Conservation (phyloP, 2,888 invertebrate genomes). For the Pristionchus arcanus region DNA sequence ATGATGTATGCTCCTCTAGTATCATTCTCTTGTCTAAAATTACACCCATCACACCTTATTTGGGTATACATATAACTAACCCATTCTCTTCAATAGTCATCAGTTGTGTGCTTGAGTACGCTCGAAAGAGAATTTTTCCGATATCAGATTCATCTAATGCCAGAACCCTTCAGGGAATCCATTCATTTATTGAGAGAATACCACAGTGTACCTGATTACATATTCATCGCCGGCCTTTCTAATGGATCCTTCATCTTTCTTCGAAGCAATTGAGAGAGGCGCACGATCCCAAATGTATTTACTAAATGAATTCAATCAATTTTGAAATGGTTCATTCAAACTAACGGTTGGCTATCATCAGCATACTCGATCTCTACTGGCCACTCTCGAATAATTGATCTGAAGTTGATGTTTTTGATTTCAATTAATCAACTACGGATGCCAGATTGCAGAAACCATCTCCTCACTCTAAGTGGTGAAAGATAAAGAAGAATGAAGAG, state of each 20-base stretch:
- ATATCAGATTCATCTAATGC: slow-evolving; percentile 8
- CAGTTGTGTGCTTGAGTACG: background rate
- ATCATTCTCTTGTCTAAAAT: background rate
- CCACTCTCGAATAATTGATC: slow-evolving; percentile 12
- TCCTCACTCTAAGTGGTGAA: background rate
- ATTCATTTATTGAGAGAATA: background rate
- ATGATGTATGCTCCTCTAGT: background rate
- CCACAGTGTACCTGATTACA: background rate
- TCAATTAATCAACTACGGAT: background rate
- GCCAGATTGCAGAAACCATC: no score
- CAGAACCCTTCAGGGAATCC: background rate
- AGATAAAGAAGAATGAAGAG: background rate
- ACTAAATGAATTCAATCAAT: background rate
- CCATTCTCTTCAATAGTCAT: background rate
- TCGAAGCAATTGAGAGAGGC: background rate
- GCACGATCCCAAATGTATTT: slow-evolving; percentile 19
- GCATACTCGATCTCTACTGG: background rate
- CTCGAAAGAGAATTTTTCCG: background rate
- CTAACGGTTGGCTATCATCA: background rate
- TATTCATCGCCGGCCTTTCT: background rate
- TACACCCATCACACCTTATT: background rate
- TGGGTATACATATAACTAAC: background rate
- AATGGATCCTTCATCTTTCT: background rate
- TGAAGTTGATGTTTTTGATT: background rate
- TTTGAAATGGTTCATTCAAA: background rate